Conservation (phyloP, 2,113 vertebrate species). For the Xiphophorus maculatus region DNA sequence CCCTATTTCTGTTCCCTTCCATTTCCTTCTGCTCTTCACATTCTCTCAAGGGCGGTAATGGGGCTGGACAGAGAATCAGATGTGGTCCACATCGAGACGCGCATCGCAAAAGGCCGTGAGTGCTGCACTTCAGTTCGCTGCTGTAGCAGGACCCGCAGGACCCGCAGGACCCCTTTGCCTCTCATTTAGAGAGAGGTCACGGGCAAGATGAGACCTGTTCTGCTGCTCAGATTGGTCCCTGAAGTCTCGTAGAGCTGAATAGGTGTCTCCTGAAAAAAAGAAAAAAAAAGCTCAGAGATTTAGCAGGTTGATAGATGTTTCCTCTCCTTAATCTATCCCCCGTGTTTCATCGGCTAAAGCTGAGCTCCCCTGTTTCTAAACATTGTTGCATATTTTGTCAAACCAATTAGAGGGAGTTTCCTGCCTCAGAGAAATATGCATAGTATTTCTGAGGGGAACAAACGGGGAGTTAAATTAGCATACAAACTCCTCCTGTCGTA, state of each 20-base stretch:
- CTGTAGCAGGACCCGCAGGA: constrained; percentile 52
- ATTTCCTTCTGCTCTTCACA: constrained; percentile 55
- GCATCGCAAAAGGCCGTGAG: constrained; percentile 92
- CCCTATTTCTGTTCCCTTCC: constrained; percentile 39
- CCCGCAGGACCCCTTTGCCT: constrained; percentile 63
- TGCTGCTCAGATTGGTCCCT: constrained; percentile 65
- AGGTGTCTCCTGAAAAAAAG: constrained; percentile 65
- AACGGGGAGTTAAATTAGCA: constrained; percentile 45
- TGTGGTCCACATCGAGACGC: constrained; percentile 94
- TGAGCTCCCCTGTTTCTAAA: constrained; percentile 43
- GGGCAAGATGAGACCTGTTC: constrained; percentile 65
- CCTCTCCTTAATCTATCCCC: constrained; percentile 64
- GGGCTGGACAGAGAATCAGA: constrained; percentile 94
- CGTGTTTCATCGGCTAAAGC: constrained; percentile 53
- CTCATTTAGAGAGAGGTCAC: constrained; percentile 75
- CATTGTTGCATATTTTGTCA: constrained; percentile 47
- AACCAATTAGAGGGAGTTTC: constrained; percentile 56
- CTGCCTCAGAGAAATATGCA: constrained; percentile 25
- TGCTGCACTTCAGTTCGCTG: constrained; percentile 61
- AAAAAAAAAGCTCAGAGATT: constrained; percentile 62
- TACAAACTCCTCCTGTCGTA: constrained; percentile 31
- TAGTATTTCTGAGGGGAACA: constrained; percentile 28
- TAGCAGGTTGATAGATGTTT: constrained; percentile 70
- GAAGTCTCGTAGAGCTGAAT: constrained; percentile 67
- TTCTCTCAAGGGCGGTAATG: constrained; percentile 85